A percentile compares a stretch with the other conserved stretches of the same genome.
Evolutionary conservation across 2,888 invertebrate genomes (phyloP).

Genomic region (Chloromyia formosa): DNA sequence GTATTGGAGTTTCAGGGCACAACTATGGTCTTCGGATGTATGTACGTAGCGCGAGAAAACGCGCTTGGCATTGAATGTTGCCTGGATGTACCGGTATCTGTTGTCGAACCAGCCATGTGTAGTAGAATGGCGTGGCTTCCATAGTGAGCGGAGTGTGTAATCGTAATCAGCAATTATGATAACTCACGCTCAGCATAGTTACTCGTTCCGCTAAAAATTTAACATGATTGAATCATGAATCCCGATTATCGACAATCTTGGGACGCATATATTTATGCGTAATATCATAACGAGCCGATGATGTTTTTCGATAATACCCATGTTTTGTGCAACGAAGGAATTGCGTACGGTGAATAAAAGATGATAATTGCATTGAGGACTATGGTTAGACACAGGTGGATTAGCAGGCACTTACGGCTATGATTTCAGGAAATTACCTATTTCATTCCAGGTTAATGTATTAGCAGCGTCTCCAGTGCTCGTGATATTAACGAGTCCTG

Average conservation of each 20-base stretch:
- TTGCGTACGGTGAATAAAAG: neutral
- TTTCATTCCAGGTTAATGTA: too few species aligned
- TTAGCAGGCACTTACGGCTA: too few species aligned
- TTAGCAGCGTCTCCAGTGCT: too few species aligned
- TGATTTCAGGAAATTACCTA: too few species aligned
- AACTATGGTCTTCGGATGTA: too few species aligned
- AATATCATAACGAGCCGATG: slow-evolving; percentile 17
- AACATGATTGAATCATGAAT: slow-evolving; percentile 20
- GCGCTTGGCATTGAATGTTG: neutral
- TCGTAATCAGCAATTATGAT: slow-evolving; percentile 43
- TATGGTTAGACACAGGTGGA: too few species aligned
- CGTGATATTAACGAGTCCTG: too few species aligned
- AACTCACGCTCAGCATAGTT: slow-evolving; percentile 21
- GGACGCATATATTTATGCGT: slow-evolving; percentile 38
- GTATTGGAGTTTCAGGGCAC: slow-evolving; percentile 8
- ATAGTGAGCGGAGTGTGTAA: slow-evolving; percentile 22
- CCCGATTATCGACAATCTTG: slow-evolving; percentile 17
- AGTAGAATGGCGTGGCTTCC: slow-evolving; percentile 9
- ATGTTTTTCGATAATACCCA: slow-evolving; percentile 12
- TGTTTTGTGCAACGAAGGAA: slow-evolving; percentile 2
- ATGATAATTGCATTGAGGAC: too few species aligned
- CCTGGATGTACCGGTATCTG: neutral
- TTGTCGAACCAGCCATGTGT: slow-evolving; percentile 15
- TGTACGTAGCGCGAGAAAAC: neutral
- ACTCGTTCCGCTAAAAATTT: slow-evolving; percentile 7